phyloP scores from a whole-genome alignment of 2,888 invertebrate species.

The Leptarthrus brevirostris region DNA sequence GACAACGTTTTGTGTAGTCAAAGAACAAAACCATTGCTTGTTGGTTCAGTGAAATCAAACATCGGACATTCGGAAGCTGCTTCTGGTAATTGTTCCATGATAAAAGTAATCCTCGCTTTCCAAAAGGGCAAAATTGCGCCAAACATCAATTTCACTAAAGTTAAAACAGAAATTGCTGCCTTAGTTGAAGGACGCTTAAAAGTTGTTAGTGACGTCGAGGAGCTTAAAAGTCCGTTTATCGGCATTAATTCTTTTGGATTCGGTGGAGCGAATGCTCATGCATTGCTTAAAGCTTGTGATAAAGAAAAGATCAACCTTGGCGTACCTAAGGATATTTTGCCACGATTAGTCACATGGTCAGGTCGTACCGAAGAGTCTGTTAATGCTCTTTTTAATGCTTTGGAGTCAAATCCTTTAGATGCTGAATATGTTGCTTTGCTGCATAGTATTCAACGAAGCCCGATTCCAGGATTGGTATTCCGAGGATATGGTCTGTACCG shows the following conservation, averaged over 20 bases:
- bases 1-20: constrained; percentile 81
- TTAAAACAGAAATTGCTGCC: constrained; percentile 73
- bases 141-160: constrained; percentile 81
- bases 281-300: constrained; percentile 59
- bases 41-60: constrained; percentile 95
- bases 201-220: constrained; percentile 79
- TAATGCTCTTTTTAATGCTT: constrained; percentile 72
- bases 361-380: constrained; percentile 85
- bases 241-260: constrained; percentile 95
- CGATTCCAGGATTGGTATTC: constrained; percentile 76
- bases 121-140: constrained; percentile 84
- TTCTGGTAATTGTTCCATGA: constrained; percentile 83
- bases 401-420: constrained; percentile 73
- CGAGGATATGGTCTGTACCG: constrained; percentile 77
- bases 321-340: constrained; percentile 74
- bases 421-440: constrained; percentile 72
- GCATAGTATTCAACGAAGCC: constrained; percentile 72
- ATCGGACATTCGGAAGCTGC: constrained; percentile 92
- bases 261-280: constrained; percentile 84
- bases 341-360: constrained; percentile 79
- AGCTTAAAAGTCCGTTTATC: constrained; percentile 79
- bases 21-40: constrained; percentile 79
- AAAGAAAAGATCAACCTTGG: constrained; percentile 70
- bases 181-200: constrained; percentile 73
- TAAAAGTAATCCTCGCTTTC: constrained; percentile 85